Evolutionary conservation across 2,888 invertebrate genomes (phyloP).

Genomic region (Cantharis flavilabris): DNA sequence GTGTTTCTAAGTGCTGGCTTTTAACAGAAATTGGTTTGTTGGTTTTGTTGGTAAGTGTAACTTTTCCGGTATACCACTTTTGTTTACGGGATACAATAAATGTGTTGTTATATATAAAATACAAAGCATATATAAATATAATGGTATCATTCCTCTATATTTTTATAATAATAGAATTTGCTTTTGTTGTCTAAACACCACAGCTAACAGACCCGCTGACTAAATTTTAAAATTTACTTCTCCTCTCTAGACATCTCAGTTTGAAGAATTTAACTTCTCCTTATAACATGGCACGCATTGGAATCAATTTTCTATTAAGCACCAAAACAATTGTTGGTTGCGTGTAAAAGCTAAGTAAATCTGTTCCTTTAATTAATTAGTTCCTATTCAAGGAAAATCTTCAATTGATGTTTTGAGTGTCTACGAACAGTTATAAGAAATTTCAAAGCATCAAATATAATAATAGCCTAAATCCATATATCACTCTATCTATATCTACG

Average conservation of each 20-base stretch:
- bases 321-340: background rate
- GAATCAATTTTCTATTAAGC: background rate
- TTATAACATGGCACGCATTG: background rate
- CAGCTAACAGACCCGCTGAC: background rate
- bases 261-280: background rate
- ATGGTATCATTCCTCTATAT: slow-evolving; percentile 9
- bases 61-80: slow-evolving; percentile 21
- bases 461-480: too few relatives aligned
- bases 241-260: background rate
- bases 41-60: slow-evolving; percentile 15
- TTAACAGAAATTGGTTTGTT: slow-evolving; percentile 10
- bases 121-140: slow-evolving; percentile 20
- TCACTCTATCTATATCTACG: too few relatives aligned
- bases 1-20: slow-evolving; percentile 18
- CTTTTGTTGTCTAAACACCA: background rate
- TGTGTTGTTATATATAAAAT: slow-evolving; percentile 11
- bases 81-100: slow-evolving; percentile 15
- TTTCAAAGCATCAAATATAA: background rate
- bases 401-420: background rate
- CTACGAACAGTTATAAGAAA: background rate
- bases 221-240: background rate
- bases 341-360: background rate
- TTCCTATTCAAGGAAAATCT: background rate
- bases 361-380: background rate
- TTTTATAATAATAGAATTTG: background rate